Percentiles rank a stretch among this genome's conserved stretches.
phyloP scores from a whole-genome alignment of 2,888 invertebrate genomes.

The Drepana falcataria region DNA sequence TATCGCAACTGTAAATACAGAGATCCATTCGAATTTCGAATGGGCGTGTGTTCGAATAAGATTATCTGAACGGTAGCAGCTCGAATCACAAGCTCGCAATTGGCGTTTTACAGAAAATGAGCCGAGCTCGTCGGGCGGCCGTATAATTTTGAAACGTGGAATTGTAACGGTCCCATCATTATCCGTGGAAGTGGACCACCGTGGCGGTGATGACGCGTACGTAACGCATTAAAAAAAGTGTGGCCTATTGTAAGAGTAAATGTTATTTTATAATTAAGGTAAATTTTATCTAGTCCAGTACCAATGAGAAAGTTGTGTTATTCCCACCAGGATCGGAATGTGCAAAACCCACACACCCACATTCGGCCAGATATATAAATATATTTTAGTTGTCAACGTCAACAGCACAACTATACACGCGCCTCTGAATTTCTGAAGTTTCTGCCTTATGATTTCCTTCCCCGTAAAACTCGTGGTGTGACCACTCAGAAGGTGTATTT shows the following conservation, averaged over 20 bases:
- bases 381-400: no score
- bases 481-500: no score
- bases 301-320: no score
- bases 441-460: no score
- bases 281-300: no score
- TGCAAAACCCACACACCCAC: no score
- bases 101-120: conserved; percentile 42
- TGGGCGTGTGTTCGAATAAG: conserved; percentile 25
- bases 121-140: conserved; percentile 20
- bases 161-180: conserved; percentile 44
- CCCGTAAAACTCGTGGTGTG: no score
- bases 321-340: no score
- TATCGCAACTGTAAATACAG: background rate
- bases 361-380: no score
- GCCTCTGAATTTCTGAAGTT: no score
- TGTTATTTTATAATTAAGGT: background rate
- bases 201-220: conserved; percentile 36
- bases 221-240: conserved; percentile 31
- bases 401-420: no score
- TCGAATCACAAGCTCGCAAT: conserved; percentile 23
- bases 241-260: conserved; percentile 23
- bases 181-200: conserved; percentile 48
- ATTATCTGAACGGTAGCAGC: conserved; percentile 29
- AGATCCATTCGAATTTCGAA: background rate
- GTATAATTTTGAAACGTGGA: conserved; percentile 46